Conservation (phyloP, 37 sponge, comb jelly and placozoan genomes). For the Lycopodina hypogea region DNA sequence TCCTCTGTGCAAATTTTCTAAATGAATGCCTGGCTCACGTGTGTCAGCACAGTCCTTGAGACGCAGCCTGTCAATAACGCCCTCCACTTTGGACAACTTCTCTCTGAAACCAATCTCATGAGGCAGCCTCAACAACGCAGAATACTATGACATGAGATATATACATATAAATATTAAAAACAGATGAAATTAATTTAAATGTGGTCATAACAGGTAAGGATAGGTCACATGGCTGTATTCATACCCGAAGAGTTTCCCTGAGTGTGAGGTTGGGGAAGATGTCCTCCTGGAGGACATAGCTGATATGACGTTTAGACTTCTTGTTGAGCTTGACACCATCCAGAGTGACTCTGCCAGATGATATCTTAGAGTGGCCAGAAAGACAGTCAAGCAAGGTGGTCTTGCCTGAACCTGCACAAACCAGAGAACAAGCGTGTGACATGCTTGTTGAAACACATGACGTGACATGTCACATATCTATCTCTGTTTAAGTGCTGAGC, state of each 20-base stretch:
- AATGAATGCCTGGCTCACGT: too few species aligned
- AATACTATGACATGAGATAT: constrained; percentile 62
- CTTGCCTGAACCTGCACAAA: constrained; percentile 74
- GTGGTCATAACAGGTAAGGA: background rate
- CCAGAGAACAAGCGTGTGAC: background rate
- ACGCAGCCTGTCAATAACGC: constrained; percentile 47
- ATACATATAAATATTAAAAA: background rate
- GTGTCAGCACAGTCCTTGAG: constrained; percentile 58
- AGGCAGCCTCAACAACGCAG: constrained; percentile 70
- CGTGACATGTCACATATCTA: too few species aligned
- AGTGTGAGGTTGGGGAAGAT: constrained; percentile 80
- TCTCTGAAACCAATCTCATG: constrained; percentile 39
- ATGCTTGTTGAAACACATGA: too few species aligned
- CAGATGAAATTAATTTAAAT: too few species aligned
- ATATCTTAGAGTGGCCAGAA: constrained; percentile 40
- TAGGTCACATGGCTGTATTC: background rate
- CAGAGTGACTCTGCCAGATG: constrained; percentile 55
- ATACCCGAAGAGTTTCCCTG: constrained; percentile 60
- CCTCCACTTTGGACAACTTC: constrained; percentile 53
- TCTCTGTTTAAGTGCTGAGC: too few species aligned
- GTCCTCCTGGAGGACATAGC: constrained; percentile 86
- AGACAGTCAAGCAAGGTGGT: constrained; percentile 80
- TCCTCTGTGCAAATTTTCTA: too few species aligned
- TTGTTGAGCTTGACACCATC: constrained; percentile 54
- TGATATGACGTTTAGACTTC: constrained; percentile 44